Percentiles rank a stretch among this genome's conserved stretches.
Conservation (phyloP, 2,113 vertebrate genomes). For the Periophthalmus modestus region DNA sequence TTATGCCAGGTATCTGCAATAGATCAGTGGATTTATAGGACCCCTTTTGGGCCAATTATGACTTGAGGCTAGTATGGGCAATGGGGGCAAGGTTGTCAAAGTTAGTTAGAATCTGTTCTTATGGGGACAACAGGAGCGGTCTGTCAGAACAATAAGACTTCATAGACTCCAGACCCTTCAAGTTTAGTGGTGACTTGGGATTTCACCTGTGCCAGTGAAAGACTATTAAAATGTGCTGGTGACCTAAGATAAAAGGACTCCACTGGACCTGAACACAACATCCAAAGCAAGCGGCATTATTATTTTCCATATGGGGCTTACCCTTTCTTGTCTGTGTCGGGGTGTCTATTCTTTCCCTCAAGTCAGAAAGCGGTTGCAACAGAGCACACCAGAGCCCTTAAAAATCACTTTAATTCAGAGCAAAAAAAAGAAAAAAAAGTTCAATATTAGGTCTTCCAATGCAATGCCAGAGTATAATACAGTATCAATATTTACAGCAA, state of each 20-base stretch:
- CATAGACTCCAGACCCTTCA: background rate
- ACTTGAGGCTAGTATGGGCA: background rate
- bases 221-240: constrained; percentile 30
- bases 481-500: constrained; percentile 75
- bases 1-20: constrained; percentile 16
- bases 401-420: constrained; percentile 79
- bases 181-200: constrained; percentile 55
- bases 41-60: constrained; percentile 21
- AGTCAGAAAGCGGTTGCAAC: constrained; percentile 8
- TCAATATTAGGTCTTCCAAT: constrained; percentile 55
- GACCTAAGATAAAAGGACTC: constrained; percentile 47
- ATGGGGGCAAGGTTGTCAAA: constrained; percentile 16
- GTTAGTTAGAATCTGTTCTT: constrained; percentile 6
- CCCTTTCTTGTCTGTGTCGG: background rate
- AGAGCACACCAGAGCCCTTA: constrained; percentile 55
- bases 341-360: background rate
- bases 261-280: background rate
- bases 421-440: constrained; percentile 63
- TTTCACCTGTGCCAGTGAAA: constrained; percentile 39
- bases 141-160: constrained; percentile 55
- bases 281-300: constrained; percentile 10
- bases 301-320: constrained; percentile 16
- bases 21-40: constrained; percentile 17
- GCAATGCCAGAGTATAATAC: constrained; percentile 62
- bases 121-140: constrained; percentile 4